Evolutionary conservation across 2,797 vertebrate species (phyloP).

Genomic region (Coregonus suidteri): DNA sequence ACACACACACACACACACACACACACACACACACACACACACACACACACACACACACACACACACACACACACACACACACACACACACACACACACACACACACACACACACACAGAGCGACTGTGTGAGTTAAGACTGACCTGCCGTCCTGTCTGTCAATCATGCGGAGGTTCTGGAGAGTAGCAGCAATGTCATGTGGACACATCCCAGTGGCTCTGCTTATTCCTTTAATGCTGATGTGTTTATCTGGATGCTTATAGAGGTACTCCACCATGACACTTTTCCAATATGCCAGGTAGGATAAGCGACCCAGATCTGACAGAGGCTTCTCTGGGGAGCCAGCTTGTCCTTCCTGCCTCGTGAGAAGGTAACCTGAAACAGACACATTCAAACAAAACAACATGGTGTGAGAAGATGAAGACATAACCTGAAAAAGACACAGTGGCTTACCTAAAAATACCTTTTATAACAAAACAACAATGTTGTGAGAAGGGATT

Average conservation of each 20-base stretch:
- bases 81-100: too few relatives aligned
- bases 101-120: not conserved
- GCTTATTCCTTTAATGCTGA: slow-evolving; percentile 98
- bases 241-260: slow-evolving; percentile 91
- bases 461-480: too few relatives aligned
- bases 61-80: not conserved
- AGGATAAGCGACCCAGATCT: slow-evolving; percentile 97
- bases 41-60: too few relatives aligned
- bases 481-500: slow-evolving; percentile 43
- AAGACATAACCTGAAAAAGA: too few relatives aligned
- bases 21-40: not conserved
- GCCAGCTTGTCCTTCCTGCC: slow-evolving; percentile 96
- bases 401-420: too few relatives aligned
- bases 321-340: slow-evolving; percentile 99
- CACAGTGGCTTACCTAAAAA: too few relatives aligned
- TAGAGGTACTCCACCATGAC: slow-evolving; percentile 95
- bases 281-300: slow-evolving; percentile 99
- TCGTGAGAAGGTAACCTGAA: slow-evolving; percentile 91
- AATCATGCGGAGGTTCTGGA: slow-evolving; percentile 97
- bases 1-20: too few relatives aligned
- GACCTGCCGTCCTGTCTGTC: slow-evolving; percentile 95
- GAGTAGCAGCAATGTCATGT: slow-evolving; percentile 93
- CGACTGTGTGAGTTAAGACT: slow-evolving; percentile 57
- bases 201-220: slow-evolving; percentile 98
- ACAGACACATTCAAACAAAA: slow-evolving; percentile 48